These are phyloP conservation scores for Pangasianodon gigas DNA, from an alignment of 2,113 vertebrate species.

Conservation along the genomic window DNA sequence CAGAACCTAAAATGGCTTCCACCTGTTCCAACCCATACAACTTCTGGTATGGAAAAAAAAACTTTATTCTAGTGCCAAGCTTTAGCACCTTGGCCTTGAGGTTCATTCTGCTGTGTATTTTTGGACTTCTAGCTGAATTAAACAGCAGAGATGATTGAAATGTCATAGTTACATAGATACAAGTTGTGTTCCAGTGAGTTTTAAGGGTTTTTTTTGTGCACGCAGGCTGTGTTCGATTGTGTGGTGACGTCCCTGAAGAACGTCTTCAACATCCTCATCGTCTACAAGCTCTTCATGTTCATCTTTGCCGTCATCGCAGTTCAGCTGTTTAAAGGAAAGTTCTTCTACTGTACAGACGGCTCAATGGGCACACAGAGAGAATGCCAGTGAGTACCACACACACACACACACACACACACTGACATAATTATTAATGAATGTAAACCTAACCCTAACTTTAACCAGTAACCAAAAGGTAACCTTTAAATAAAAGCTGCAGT, in stretches of 20 bases:
- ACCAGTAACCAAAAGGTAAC: background rate
- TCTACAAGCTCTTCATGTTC: constrained; percentile 99
- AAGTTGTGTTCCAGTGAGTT: background rate
- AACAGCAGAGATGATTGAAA: background rate
- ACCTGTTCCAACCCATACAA: background rate
- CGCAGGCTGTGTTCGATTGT: constrained; percentile 85
- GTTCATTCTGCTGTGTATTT: background rate
- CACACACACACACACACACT: background rate
- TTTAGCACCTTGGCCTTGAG: background rate
- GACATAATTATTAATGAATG: background rate
- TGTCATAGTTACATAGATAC: background rate
- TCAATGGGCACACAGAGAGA: constrained; percentile 96
- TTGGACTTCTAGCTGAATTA: background rate
- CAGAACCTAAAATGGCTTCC: background rate
- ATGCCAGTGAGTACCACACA: constrained; percentile 82
- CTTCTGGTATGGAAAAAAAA: background rate
- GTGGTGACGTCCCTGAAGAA: constrained; percentile 98
- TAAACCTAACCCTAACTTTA: background rate
- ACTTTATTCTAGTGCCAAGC: background rate
- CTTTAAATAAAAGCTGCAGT: background rate
- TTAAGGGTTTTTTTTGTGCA: no score
- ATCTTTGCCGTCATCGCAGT: constrained; percentile 98
- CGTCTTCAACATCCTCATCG: constrained; percentile 98
- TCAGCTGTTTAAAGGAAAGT: constrained; percentile 98
- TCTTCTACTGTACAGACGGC: constrained; percentile 96